Evolutionary conservation across 2,797 vertebrate species (phyloP), one percentile per base, ranked within the genome.

Genomic region (Todus mexicanus): DNA sequence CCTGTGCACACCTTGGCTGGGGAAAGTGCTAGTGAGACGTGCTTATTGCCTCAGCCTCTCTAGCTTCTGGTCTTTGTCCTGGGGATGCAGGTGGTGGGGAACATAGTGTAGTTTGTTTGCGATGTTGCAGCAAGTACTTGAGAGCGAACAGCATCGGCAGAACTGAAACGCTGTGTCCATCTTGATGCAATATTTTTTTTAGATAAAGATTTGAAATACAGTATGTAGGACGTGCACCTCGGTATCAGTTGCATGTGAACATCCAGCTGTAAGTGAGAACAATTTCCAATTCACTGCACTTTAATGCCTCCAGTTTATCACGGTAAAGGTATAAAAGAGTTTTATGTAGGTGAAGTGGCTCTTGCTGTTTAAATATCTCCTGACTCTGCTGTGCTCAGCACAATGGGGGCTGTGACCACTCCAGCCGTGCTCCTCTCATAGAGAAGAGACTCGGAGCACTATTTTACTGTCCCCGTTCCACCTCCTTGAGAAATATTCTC

Each of bases 301-400:
- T 92, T 95, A 94, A 95, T 95, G 78, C 82, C 84, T 93, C 74
- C 87, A 85, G 82, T 96, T 95, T 93, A 96, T 96, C 95, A 94
- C 22, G 17, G 91, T 92, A 81, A 95, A 93, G 83, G 86, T 95
- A 70, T 95, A 93, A 90, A 89, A 89, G 92, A 91, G 86, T 93
- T 95, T 95, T 95, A 92, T 92, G 80, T 89, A 73, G 93, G 93
- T 94, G 93, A 94, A 95, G 92, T 92, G 89, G 70, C 89, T 91
- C 78, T 93, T 84, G 75, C 93, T 84, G 74, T 93, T 90, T 82
- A 84, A 94, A 90, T 86, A 45, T 91, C 90, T 84, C 14, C 60
- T 94, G 87, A 84, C 75, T 89, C 42, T 27, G 10, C 75, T 26
- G 56, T 69, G 56, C 72, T 87, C 72, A 82, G 90, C 83, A 40